Evolutionary conservation across 2,888 invertebrate species (phyloP).

Genomic region (Drosophila ustulata): DNA sequence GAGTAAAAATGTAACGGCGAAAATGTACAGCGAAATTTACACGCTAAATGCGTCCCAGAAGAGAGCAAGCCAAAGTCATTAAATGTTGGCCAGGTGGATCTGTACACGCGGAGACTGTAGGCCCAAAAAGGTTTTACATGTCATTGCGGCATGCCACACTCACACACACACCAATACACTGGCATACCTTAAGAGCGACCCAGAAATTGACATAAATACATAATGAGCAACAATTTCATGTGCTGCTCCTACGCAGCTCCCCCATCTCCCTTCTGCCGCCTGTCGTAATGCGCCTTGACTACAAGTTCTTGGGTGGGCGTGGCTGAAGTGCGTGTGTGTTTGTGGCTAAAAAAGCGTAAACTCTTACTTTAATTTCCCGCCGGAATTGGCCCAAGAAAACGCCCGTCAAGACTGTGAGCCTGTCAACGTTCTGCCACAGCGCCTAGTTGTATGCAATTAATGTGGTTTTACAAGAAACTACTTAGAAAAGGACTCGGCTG

Average conservation of each 20-base stretch:
- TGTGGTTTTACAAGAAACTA: constrained; percentile 61
- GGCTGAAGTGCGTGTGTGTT: constrained; percentile 58
- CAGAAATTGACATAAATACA: constrained; percentile 78
- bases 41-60: constrained; percentile 77
- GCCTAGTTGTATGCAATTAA: constrained; percentile 73
- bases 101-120: constrained; percentile 43
- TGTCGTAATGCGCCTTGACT: neutral
- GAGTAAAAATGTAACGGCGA: constrained; percentile 67
- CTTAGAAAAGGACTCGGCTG: constrained; percentile 13
- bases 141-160: constrained; percentile 63
- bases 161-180: constrained; percentile 23
- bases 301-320: constrained; percentile 44
- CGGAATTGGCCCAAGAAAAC: constrained; percentile 66
- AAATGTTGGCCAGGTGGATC: constrained; percentile 72
- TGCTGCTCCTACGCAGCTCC: constrained; percentile 23
- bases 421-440: constrained; percentile 66
- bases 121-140: constrained; percentile 78
- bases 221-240: constrained; percentile 77
- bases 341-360: constrained; percentile 73
- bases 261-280: neutral
- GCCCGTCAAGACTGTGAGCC: constrained; percentile 53
- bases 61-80: constrained; percentile 77
- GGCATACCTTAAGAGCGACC: constrained; percentile 49
- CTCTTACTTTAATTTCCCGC: constrained; percentile 79
- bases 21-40: constrained; percentile 72